Evolutionary conservation across 2,797 vertebrate species (phyloP).

Genomic region (Pseudochirops corinnae): DNA sequence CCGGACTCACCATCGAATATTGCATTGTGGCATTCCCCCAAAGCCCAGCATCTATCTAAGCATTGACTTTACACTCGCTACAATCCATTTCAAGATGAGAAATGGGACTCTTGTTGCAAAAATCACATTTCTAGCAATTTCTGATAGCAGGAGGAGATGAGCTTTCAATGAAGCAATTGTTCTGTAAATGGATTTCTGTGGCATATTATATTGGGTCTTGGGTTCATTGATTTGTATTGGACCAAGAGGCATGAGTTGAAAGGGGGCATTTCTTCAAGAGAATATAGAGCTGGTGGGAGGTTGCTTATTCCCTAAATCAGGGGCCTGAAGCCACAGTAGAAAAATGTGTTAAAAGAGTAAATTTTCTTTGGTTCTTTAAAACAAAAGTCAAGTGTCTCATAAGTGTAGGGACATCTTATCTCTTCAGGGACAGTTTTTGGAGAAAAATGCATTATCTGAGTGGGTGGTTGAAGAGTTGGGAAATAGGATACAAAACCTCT

Average conservation of each 20-base stretch:
- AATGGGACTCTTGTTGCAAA: constrained; percentile 74
- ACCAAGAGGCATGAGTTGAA: constrained; percentile 56
- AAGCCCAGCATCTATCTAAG: constrained; percentile 70
- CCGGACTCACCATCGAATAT: constrained; percentile 77
- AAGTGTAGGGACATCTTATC: constrained; percentile 54
- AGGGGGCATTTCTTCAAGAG: background rate
- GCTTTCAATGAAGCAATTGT: constrained; percentile 75
- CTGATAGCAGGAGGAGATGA: constrained; percentile 73
- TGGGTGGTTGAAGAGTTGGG: constrained; percentile 42
- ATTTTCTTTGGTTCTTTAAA: constrained; percentile 66
- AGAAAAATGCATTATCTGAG: constrained; percentile 59
- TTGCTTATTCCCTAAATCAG: constrained; percentile 44
- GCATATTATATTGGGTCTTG: constrained; percentile 56
- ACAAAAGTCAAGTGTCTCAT: constrained; percentile 64
- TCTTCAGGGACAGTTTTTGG: constrained; percentile 61
- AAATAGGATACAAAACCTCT: constrained; percentile 59
- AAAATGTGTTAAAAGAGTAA: constrained; percentile 58
- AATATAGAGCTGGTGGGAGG: constrained; percentile 41
- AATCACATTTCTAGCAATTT: constrained; percentile 78
- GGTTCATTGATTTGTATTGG: constrained; percentile 61
- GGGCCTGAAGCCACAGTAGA: constrained; percentile 55
- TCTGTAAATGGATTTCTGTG: constrained; percentile 79
- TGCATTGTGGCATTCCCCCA: constrained; percentile 76
- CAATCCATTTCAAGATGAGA: constrained; percentile 74
- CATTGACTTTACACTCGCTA: constrained; percentile 74